phyloP scores from a whole-genome alignment of 2,797 vertebrate species.

The Chrosomus eos region DNA sequence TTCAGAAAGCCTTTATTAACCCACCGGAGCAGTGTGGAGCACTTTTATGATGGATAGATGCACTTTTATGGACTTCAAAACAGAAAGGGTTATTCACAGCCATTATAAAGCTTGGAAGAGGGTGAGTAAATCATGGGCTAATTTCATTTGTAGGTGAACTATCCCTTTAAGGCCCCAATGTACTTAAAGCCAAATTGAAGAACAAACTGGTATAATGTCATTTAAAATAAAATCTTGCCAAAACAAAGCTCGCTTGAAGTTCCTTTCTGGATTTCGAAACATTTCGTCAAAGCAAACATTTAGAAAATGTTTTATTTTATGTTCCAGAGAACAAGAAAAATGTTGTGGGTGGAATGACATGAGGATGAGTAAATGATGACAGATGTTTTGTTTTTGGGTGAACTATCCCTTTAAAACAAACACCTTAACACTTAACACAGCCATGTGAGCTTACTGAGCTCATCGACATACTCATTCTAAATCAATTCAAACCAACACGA shows the following conservation, averaged over 20 bases:
- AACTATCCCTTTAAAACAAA: constrained; percentile 39
- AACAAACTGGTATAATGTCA: not conserved
- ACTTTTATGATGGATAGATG: too few relatives aligned
- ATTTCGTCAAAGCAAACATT: not conserved
- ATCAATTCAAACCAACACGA: constrained; percentile 23
- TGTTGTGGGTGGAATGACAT: not conserved
- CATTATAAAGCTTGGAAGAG: too few relatives aligned
- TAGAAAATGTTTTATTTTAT: too few relatives aligned
- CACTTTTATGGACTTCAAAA: too few relatives aligned
- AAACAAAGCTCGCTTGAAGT: not conserved
- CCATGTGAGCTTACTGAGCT: constrained; percentile 39
- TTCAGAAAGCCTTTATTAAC: too few relatives aligned
- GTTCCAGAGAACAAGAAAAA: not conserved
- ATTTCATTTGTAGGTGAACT: too few relatives aligned
- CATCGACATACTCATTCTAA: constrained; percentile 33
- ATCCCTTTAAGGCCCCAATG: not conserved
- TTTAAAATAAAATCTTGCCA: not conserved
- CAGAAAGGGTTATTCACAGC: too few relatives aligned
- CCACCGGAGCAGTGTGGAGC: too few relatives aligned
- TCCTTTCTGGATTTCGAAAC: not conserved
- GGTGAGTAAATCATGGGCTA: too few relatives aligned
- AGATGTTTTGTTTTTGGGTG: not conserved
- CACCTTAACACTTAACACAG: constrained; percentile 28
- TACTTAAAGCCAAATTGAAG: not conserved
- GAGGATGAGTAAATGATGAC: too few relatives aligned